These are phyloP conservation scores for Leptopilina clavipes DNA, from an alignment of 1,140 invertebrate genomes.

Conservation along the genomic window DNA sequence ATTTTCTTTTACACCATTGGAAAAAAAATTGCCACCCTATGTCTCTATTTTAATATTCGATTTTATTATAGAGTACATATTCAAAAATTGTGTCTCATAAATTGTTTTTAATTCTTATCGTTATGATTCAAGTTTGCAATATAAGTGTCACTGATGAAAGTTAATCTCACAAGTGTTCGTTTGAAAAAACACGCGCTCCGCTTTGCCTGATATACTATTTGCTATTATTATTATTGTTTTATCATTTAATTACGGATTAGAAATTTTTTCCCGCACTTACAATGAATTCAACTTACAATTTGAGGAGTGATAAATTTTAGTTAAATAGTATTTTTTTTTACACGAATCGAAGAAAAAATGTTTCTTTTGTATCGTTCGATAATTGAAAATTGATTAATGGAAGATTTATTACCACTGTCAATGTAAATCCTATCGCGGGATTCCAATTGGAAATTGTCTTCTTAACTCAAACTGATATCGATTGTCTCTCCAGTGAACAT, in stretches of 20 bases:
- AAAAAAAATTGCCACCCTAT: too few species aligned
- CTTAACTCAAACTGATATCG: constrained; percentile 22
- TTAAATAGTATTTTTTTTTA: too few species aligned
- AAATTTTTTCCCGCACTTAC: too few species aligned
- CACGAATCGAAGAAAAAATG: too few species aligned
- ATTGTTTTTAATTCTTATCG: background rate
- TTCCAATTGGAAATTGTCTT: background rate
- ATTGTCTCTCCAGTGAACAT: constrained; percentile 16
- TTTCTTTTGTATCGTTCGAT: too few species aligned
- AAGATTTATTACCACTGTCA: background rate
- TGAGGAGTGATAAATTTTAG: too few species aligned
- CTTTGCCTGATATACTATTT: background rate
- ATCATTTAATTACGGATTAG: too few species aligned
- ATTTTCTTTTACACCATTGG: too few species aligned
- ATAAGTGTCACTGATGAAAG: constrained; percentile 19
- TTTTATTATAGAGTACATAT: too few species aligned
- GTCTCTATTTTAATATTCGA: too few species aligned
- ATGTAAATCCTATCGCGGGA: background rate
- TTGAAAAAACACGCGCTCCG: background rate
- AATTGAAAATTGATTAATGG: background rate
- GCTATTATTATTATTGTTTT: background rate
- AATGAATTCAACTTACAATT: too few species aligned
- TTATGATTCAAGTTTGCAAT: background rate
- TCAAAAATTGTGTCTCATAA: background rate
- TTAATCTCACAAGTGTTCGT: constrained; percentile 2